Evolutionary conservation across 2,888 invertebrate genomes (phyloP), one percentile per base, ranked within the genome.

Genomic region (Aradus depressus): DNA sequence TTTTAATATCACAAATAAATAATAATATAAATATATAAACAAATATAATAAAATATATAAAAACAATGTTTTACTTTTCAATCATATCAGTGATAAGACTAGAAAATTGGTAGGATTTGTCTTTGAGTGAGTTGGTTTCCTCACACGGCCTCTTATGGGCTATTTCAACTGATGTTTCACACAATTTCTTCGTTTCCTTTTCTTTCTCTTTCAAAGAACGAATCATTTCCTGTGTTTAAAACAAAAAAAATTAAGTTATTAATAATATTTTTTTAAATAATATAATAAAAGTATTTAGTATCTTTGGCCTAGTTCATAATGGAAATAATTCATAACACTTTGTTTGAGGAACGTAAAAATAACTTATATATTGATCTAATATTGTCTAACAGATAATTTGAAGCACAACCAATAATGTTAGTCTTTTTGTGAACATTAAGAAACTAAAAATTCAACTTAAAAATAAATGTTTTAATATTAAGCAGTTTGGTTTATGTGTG

Each of bases 231-330:
- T 60, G 43, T 21, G 55, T 54, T 16, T 18, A n/a, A n/a, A n/a
- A n/a, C n/a, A n/a, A n/a, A n/a, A n/a, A n/a, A n/a, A n/a, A n/a
- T n/a, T n/a, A n/a, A n/a, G n/a, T n/a, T n/a, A n/a, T n/a, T n/a
- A n/a, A n/a, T n/a, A n/a, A n/a, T n/a, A n/a, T n/a, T n/a, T n/a
- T n/a, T n/a, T n/a, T n/a, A n/a, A n/a, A n/a, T n/a, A n/a, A n/a
- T 18, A 70, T 68, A 31, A 31, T 31, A 31, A 31, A 31, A 31
- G 8, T 31, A 31, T n/a, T 31, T 31, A 31, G n/a, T n/a, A n/a
- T n/a, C n/a, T n/a, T n/a, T n/a, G n/a, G n/a, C n/a, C n/a, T n/a
- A n/a, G n/a, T n/a, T n/a, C n/a, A n/a, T n/a, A n/a, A n/a, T n/a
- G n/a, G n/a, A n/a, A n/a, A n/a, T n/a, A n/a, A n/a, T n/a, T n/a